Conservation (phyloP, 1,140 invertebrate species). For the Platyura marginata region DNA sequence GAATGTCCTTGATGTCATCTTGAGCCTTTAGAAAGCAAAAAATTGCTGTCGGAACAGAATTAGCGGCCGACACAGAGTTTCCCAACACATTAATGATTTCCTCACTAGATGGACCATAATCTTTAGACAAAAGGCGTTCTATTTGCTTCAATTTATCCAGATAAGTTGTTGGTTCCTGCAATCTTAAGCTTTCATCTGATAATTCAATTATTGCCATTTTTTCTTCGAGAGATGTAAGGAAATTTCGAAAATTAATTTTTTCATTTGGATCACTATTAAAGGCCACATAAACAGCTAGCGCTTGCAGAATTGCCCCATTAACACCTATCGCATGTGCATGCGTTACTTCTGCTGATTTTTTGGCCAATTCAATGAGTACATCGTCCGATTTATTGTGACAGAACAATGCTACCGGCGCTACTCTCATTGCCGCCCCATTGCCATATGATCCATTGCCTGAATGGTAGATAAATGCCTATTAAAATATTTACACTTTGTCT, state of each 20-base stretch:
- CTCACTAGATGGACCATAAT: constrained; percentile 20
- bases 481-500: too few species aligned
- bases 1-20: constrained; percentile 32
- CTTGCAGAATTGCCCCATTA: constrained; percentile 46
- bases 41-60: constrained; percentile 60
- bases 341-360: constrained; percentile 37
- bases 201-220: constrained; percentile 40
- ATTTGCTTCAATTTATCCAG: constrained; percentile 29
- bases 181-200: constrained; percentile 19
- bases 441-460: constrained; percentile 55
- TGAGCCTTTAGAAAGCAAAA: constrained; percentile 48
- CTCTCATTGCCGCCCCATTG: constrained; percentile 62
- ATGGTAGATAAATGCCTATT: too few species aligned
- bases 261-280: constrained; percentile 26
- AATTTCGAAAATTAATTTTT: constrained; percentile 27
- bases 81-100: constrained; percentile 39
- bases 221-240: constrained; percentile 32
- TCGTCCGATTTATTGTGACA: constrained; percentile 27
- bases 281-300: constrained; percentile 35
- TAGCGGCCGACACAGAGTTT: constrained; percentile 39
- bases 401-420: constrained; percentile 49
- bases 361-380: constrained; percentile 29
- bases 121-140: constrained; percentile 25
- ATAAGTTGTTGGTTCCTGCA: constrained; percentile 22
- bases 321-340: constrained; percentile 44